Base-by-base conservation (phyloP, 2,888 invertebrate genomes). In the Xestia sexstrigata region DNA sequence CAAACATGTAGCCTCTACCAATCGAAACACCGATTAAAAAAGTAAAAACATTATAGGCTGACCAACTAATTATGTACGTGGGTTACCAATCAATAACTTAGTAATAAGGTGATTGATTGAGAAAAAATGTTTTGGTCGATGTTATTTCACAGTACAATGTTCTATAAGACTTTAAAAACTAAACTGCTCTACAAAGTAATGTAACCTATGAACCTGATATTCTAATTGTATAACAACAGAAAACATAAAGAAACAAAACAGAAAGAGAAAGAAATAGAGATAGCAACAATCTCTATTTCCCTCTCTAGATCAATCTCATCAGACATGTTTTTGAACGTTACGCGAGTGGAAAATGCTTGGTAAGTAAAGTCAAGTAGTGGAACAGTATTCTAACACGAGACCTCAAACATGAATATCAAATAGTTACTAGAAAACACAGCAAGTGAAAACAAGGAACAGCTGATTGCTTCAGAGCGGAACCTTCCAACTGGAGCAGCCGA, bases 371-470 rank as follows among this genome's bases (percentile, higher is more conserved):
- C 13, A 63, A 63, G 26, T 73, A n/a, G 26, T 30, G 2, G 11
- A 15, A n/a, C 8, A 3, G 1, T 23, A 11, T 72, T 47, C 26
- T 11, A 52, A 23, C 9, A 26, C 20, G 7, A 23, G 17, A 73
- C 2, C 74, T 42, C 23, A n/a, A 73, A 2, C 42, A 74, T 5
- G 42, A 15, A 30, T 13, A 45, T 13, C 15, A 35, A 62, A 17
- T 60, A 60, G 9, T 35, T 20, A 62, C 42, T 83, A 83, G 26
- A 67, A 83, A 83, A 67, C 68, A 65, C 45, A 60, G 20, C n/a
- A 65, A 77, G 76, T 78, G 83, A 85, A 86, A 88, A 88, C 84
- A 67, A 86, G 81, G 84, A 84, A 88, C 68, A 39, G 65, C n/a
- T 13, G 23, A 52, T 86, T 86, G 87, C 76, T 58, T 15, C 73